Conservation (phyloP, 2,888 invertebrate species). For the Hirtodrosophila duncani region DNA sequence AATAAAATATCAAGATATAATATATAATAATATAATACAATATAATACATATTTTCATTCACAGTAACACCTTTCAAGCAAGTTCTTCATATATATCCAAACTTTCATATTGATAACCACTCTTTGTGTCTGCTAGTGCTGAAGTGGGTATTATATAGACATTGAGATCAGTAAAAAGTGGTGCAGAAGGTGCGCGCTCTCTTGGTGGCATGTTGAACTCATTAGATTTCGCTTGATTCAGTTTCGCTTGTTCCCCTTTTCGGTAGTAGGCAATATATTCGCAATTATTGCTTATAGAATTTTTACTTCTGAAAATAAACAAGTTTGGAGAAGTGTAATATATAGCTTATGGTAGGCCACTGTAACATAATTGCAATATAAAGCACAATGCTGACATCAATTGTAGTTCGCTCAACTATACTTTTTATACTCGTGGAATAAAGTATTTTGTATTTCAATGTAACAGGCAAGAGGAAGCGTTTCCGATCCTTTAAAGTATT, state of each 20-base stretch:
- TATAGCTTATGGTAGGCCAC: background rate
- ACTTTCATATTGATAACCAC: slow-evolving; percentile 39
- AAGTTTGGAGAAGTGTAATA: background rate
- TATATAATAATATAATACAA: too few species aligned
- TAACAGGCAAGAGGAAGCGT: too few species aligned
- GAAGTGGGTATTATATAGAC: background rate
- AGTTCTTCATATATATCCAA: slow-evolving; percentile 56
- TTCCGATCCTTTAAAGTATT: too few species aligned
- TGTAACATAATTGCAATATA: too few species aligned
- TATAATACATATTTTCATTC: too few species aligned
- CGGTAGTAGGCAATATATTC: slow-evolving; percentile 41
- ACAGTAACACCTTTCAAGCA: background rate
- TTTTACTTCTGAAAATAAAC: slow-evolving; percentile 1
- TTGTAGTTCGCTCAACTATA: too few species aligned
- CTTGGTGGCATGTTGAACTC: slow-evolving; percentile 48
- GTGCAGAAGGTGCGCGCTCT: slow-evolving; percentile 50
- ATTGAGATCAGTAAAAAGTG: slow-evolving; percentile 12
- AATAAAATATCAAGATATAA: too few species aligned
- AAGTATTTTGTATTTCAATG: too few species aligned
- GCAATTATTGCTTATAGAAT: slow-evolving; percentile 1
- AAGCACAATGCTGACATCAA: too few species aligned
- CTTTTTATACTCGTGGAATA: too few species aligned
- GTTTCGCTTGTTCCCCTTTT: slow-evolving; percentile 28
- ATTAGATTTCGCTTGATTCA: slow-evolving; percentile 27
- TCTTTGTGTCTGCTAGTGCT: background rate